phyloP scores from a whole-genome alignment of 2,888 invertebrate genomes.

The Apotomis betuletana region DNA sequence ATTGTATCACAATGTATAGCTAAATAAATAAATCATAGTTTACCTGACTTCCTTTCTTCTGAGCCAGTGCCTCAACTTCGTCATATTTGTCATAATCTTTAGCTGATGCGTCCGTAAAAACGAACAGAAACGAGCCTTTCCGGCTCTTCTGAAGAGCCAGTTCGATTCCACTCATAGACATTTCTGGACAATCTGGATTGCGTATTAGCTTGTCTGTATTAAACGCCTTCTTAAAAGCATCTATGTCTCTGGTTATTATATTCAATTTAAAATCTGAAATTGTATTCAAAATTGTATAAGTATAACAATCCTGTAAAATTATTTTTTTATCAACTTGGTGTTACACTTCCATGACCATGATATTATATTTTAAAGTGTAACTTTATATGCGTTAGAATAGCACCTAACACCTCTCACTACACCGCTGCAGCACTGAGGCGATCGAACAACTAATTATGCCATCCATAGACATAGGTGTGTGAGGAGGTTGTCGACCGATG shows the following conservation, averaged over 20 bases:
- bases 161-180: constrained; percentile 63
- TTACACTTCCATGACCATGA: too few species aligned
- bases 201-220: constrained; percentile 49
- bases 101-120: constrained; percentile 70
- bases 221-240: constrained; percentile 54
- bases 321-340: too few species aligned
- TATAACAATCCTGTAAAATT: too few species aligned
- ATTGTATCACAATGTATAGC: too few species aligned
- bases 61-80: constrained; percentile 55
- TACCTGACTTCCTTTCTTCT: constrained; percentile 60
- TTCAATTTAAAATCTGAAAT: constrained; percentile 51
- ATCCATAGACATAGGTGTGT: too few species aligned
- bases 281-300: too few species aligned
- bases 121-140: constrained; percentile 62
- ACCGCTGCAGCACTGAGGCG: too few species aligned
- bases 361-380: too few species aligned
- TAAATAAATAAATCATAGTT: constrained; percentile 37
- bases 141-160: constrained; percentile 56
- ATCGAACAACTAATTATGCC: too few species aligned
- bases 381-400: too few species aligned
- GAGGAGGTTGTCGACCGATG: too few species aligned
- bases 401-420: too few species aligned
- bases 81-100: constrained; percentile 53
- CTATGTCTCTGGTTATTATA: constrained; percentile 51
- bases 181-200: constrained; percentile 63